phyloP scores from a whole-genome alignment of 2,797 vertebrate species.

The Fistularia tabacaria region DNA sequence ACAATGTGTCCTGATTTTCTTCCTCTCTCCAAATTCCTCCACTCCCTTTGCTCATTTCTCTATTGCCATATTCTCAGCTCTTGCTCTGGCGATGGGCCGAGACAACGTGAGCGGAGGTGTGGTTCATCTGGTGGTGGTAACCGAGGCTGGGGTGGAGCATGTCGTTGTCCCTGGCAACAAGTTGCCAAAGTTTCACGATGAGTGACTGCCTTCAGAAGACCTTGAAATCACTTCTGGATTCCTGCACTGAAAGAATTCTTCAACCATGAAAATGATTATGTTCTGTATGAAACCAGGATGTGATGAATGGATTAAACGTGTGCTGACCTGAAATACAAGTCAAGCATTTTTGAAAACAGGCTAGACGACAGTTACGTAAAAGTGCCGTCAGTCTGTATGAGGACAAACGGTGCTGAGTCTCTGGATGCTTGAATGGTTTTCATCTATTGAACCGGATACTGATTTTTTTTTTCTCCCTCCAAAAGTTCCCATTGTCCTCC shows the following conservation, averaged over 20 bases:
- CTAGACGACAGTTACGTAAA: too few species aligned
- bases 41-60: background rate
- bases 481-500: too few species aligned
- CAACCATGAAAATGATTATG: too few species aligned
- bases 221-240: rapidly evolving
- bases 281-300: too few species aligned
- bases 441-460: too few species aligned
- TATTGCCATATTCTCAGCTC: conserved; percentile 62
- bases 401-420: too few species aligned
- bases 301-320: too few species aligned
- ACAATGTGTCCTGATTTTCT: background rate
- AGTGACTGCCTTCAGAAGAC: conserved; percentile 26
- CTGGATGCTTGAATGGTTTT: too few species aligned
- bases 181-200: conserved; percentile 79
- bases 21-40: background rate
- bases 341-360: too few species aligned
- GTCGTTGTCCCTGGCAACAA: conserved; percentile 78
- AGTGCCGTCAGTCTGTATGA: too few species aligned
- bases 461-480: too few species aligned
- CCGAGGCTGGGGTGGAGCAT: conserved; percentile 75
- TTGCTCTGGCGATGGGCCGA: conserved; percentile 82
- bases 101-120: conserved; percentile 87
- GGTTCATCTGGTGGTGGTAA: conserved; percentile 79
- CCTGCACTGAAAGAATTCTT: background rate
- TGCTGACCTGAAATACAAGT: too few species aligned